phyloP scores from a whole-genome alignment of 2,797 vertebrate genomes.

The Thamnophis elegans region DNA sequence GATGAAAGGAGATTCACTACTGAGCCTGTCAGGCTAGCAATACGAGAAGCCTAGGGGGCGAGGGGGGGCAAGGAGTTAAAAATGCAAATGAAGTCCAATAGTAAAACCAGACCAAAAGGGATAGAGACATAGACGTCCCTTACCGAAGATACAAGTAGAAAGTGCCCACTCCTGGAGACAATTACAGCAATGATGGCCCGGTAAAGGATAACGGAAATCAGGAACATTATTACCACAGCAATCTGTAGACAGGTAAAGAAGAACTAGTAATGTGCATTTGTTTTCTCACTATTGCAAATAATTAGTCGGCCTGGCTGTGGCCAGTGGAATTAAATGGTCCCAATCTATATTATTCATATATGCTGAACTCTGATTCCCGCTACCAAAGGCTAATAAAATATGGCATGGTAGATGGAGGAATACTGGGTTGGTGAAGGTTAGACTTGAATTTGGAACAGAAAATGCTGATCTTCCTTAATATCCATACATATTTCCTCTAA shows the following conservation, averaged over 20 bases:
- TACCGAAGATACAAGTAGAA: conserved; percentile 68
- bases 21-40: conserved; percentile 78
- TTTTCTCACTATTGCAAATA: neutral
- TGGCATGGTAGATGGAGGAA: neutral
- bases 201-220: conserved; percentile 77
- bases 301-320: neutral
- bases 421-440: neutral
- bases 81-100: neutral
- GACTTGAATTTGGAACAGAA: neutral
- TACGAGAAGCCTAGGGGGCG: conserved; percentile 69
- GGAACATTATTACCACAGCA: conserved; percentile 70
- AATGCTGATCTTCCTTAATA: neutral
- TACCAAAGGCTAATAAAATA: neutral
- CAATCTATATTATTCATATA: neutral
- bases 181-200: conserved; percentile 68
- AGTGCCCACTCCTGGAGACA: conserved; percentile 63
- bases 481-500: neutral
- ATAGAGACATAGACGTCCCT: conserved; percentile 47
- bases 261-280: neutral
- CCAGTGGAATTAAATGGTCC: neutral
- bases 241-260: conserved; percentile 61
- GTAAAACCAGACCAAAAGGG: neutral
- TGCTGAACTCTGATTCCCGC: neutral
- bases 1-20: conserved; percentile 80
- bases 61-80: neutral